Conservation (phyloP, 2,113 vertebrate genomes). For the Engystomops pustulosus region DNA sequence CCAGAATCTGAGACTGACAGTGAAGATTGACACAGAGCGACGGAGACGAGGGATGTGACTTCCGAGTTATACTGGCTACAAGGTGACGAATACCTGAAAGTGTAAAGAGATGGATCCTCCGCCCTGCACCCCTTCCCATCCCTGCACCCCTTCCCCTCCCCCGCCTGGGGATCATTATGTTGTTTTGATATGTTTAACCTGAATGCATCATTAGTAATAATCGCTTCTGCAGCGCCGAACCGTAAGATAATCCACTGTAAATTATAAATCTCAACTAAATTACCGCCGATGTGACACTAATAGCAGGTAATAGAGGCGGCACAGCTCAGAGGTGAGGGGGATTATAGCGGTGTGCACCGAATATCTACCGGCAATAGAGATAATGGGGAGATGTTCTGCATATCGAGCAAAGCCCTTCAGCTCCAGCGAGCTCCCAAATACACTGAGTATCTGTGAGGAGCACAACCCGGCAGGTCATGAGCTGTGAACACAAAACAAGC, state of each 20-base stretch:
- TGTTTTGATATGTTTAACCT: neutral
- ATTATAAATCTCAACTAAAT: neutral
- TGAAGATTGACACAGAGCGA: too few species aligned
- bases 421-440: neutral
- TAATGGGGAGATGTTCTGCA: constrained; percentile 13
- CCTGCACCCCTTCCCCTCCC: neutral
- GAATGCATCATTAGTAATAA: neutral
- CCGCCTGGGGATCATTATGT: neutral
- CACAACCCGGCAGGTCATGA: neutral
- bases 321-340: neutral
- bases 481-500: too few species aligned
- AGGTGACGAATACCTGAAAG: too few species aligned
- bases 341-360: neutral
- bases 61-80: too few species aligned
- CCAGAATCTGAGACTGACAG: too few species aligned
- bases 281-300: neutral
- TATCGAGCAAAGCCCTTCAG: neutral
- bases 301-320: neutral
- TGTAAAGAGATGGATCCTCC: neutral
- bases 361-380: neutral
- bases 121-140: too few species aligned
- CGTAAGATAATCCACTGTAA: neutral
- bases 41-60: too few species aligned
- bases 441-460: neutral
- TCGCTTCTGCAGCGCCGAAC: neutral